Base-by-base conservation (phyloP, 2,888 invertebrate species). In the Macrophya annulata region DNA sequence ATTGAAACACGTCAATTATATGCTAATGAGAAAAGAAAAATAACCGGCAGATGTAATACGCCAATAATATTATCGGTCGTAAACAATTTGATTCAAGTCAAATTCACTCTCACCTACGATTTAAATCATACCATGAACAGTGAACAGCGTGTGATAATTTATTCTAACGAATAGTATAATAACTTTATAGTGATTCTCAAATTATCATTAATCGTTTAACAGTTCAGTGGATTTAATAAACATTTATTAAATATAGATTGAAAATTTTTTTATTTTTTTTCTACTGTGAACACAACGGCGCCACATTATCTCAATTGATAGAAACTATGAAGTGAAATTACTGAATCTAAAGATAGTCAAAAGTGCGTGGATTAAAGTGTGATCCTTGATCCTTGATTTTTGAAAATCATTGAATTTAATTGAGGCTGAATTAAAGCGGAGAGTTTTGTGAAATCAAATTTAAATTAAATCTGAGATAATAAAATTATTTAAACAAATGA, bases 301-400 rank as follows among this genome's bases (percentile, higher is more conserved):
- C 6, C 62, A 25, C 25, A 25, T 21, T 8, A 25, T 62, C 21
- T 62, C 4, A n/a, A 62, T 62, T 2, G 25, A 3, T 25, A 25
- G 25, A 40, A 72, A 72, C n/a, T 72, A 15, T n/a, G n/a, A 5
- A 40, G 71, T 71, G 71, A 40, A 6, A 37, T n/a, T 71, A 0
- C 55, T n/a, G 6, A 9, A 71, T n/a, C 40, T 71, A 40, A 4
- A n/a, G 17, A 40, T n/a, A 40, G 8, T 45, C 72, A 21, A 74
- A 10, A n/a, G 43, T 45, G 72, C 21, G 72, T n/a, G 31, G 1
- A 71, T n/a, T 55, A 74, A 74, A 74, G 8, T 74, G 72, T 74
- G 72, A 74, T 74, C 21, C 6, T n/a, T 45, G n/a, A 25, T 40
- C 12, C 12, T 4, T 4, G 48, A 48, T 48, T 48, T 12, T 1